These are phyloP conservation scores for Pseudorhombus dupliciocellatus DNA, from an alignment of 2,113 vertebrate genomes.

Conservation along the genomic window DNA sequence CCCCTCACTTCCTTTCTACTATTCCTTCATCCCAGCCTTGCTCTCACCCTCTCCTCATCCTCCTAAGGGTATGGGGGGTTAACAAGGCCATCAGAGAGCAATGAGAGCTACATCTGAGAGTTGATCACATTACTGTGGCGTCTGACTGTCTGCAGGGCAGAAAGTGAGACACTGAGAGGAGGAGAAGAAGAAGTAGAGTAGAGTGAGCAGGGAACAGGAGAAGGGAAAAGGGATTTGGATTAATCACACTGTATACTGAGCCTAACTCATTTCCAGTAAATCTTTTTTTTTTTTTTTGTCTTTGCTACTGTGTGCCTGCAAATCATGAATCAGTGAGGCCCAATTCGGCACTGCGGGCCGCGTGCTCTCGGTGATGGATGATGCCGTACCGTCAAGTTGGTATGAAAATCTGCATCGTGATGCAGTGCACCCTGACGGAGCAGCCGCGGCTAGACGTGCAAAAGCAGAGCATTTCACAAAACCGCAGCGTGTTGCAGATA, in stretches of 20 bases:
- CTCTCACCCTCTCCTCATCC: slow-evolving; percentile 19
- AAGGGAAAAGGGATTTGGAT: slow-evolving; percentile 41
- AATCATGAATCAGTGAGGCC: slow-evolving; percentile 52
- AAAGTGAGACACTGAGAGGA: slow-evolving; percentile 43
- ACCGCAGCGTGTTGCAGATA: slow-evolving; percentile 59
- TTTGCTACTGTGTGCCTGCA: slow-evolving; percentile 38
- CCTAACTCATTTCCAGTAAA: slow-evolving; percentile 39
- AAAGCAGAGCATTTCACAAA: slow-evolving; percentile 38
- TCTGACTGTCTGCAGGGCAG: slow-evolving; percentile 64
- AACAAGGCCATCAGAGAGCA: slow-evolving; percentile 73
- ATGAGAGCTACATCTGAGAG: slow-evolving; percentile 63
- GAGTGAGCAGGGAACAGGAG: slow-evolving; percentile 25
- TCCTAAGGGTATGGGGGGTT: slow-evolving; percentile 60
- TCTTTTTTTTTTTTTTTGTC: slow-evolving; percentile 55
- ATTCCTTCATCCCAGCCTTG: background rate
- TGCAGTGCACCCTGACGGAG: slow-evolving; percentile 35
- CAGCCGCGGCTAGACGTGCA: slow-evolving; percentile 15
- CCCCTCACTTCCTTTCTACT: slow-evolving; percentile 1
- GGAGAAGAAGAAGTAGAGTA: slow-evolving; percentile 9
- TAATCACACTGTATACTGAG: slow-evolving; percentile 40
- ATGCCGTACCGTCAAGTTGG: slow-evolving; percentile 30
- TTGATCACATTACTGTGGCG: slow-evolving; percentile 76
- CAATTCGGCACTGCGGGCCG: slow-evolving; percentile 50
- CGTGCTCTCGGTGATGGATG: slow-evolving; percentile 52
- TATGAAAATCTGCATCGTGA: slow-evolving; percentile 50